These are phyloP conservation scores for Platycheirus rosarum DNA, from an alignment of 2,888 invertebrate species.

Conservation along the genomic window DNA sequence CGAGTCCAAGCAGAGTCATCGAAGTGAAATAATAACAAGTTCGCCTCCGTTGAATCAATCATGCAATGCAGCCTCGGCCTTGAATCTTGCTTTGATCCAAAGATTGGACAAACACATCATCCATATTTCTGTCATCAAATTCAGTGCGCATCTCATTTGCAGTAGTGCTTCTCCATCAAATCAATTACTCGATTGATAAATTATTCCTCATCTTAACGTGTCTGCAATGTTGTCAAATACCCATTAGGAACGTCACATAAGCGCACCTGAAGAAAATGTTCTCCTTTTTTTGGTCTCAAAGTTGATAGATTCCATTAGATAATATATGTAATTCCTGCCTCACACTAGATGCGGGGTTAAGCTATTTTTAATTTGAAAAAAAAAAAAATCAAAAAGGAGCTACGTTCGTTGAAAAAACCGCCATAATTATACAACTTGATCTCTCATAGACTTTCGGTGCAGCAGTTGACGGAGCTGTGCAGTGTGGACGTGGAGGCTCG, in stretches of 20 bases:
- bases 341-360: constrained; percentile 33
- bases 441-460: constrained; percentile 16
- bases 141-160: constrained; percentile 23
- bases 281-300: constrained; percentile 13
- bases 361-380: constrained; percentile 55
- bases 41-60: constrained; percentile 48
- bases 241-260: constrained; percentile 24
- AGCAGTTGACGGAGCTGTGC: background rate
- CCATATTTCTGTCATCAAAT: constrained; percentile 34
- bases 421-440: constrained; percentile 46
- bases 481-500: background rate
- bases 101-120: constrained; percentile 42
- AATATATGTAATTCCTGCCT: constrained; percentile 33
- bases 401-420: constrained; percentile 32
- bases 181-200: constrained; percentile 28
- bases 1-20: constrained; percentile 22
- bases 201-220: constrained; percentile 33
- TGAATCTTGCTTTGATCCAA: constrained; percentile 51
- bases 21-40: constrained; percentile 49
- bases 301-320: constrained; percentile 45
- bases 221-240: constrained; percentile 19
- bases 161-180: constrained; percentile 4
- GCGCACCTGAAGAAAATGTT: constrained; percentile 22
- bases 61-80: constrained; percentile 45
- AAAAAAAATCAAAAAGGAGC: constrained; percentile 9